phyloP scores from a whole-genome alignment of 2,888 invertebrate species.

The Eupithecia subfuscata region DNA sequence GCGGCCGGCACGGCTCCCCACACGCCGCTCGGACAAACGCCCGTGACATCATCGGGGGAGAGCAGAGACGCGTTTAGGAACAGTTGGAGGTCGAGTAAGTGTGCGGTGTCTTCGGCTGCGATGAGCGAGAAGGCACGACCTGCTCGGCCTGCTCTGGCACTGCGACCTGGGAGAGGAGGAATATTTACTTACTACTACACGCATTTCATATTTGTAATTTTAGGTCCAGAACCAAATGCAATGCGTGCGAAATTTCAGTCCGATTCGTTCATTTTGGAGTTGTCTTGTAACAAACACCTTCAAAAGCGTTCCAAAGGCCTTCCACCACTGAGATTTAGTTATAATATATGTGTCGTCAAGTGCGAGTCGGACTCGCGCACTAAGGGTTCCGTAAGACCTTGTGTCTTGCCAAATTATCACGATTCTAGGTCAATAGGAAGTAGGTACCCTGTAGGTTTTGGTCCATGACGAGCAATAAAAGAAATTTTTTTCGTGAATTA shows the following conservation, averaged over 20 bases:
- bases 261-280: too few relatives aligned
- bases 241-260: background rate
- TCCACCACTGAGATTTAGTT: too few relatives aligned
- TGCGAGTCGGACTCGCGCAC: too few relatives aligned
- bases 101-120: slow-evolving; percentile 95
- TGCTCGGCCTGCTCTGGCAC: slow-evolving; percentile 96
- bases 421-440: too few relatives aligned
- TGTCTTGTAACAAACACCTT: background rate
- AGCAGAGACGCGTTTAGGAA: slow-evolving; percentile 92
- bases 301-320: too few relatives aligned
- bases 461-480: too few relatives aligned
- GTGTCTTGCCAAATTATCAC: too few relatives aligned
- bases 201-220: background rate
- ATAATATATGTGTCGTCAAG: too few relatives aligned
- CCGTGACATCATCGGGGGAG: slow-evolving; percentile 56
- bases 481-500: too few relatives aligned
- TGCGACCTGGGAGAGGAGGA: slow-evolving; percentile 85
- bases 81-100: slow-evolving; percentile 96
- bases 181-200: background rate
- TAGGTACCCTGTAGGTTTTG: too few relatives aligned
- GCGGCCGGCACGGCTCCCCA: slow-evolving; percentile 93
- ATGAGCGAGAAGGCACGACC: slow-evolving; percentile 97
- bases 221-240: background rate
- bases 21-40: slow-evolving; percentile 83
- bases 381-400: too few relatives aligned